Percentiles rank a stretch among this genome's conserved stretches.
Evolutionary conservation across 2,113 vertebrate genomes (phyloP).

Genomic region (Dromas ardeola): DNA sequence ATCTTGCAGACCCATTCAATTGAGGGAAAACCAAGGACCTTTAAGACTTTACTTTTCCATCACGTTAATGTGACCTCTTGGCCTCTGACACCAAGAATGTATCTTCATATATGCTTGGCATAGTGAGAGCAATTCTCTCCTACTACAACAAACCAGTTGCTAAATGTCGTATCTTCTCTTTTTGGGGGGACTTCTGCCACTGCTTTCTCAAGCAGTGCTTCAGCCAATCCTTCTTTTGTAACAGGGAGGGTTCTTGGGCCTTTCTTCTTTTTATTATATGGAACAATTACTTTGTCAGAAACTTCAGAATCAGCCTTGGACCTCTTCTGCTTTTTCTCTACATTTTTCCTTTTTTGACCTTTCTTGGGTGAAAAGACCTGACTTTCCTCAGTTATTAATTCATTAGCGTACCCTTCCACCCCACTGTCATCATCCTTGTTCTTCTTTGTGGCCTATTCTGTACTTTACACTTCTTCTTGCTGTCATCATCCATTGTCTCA

Average conservation of each 20-base stretch:
- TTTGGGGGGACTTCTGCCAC: neutral
- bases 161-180: neutral
- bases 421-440: neutral
- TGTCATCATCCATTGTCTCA: neutral
- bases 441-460: neutral
- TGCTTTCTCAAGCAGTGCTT: neutral
- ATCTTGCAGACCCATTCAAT: rapidly evolving
- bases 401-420: neutral
- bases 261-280: neutral
- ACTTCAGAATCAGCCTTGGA: neutral
- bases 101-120: neutral
- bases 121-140: neutral
- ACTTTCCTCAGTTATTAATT: neutral
- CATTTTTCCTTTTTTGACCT: neutral
- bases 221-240: neutral
- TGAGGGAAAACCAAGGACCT: neutral
- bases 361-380: neutral
- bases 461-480: neutral
- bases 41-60: neutral
- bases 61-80: neutral
- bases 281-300: neutral
- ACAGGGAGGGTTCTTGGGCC: neutral
- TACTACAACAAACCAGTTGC: neutral
- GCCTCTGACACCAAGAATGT: neutral
- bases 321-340: neutral